Evolutionary conservation across 2,888 invertebrate genomes (phyloP), one percentile per base, ranked within the genome.

Genomic region (Colostygia pectinataria): DNA sequence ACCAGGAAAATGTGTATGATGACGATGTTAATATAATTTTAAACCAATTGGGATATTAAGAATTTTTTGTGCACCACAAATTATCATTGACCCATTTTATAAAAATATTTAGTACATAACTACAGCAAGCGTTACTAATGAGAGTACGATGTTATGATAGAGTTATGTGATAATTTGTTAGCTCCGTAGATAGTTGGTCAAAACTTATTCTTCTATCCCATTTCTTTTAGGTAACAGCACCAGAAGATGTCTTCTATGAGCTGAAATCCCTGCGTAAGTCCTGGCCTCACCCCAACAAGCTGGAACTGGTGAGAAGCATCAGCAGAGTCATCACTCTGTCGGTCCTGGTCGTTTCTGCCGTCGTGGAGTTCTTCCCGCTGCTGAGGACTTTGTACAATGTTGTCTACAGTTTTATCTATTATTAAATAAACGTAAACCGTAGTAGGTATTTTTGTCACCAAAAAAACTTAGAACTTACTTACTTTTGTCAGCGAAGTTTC

Each of bases 281-380:
- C 6, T 42, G 46, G 34, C 42, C 42, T 0, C 29, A 63, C 4
- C 53, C 65, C 14, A 59, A 60, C 50, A 68, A 59, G 36, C 13
- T 83, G 18, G 78, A 81, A 0, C 43, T 86, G 5, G 54, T 79
- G 0, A 60, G 87, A 0, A 82, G 71, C 2, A 38, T 82, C 14
- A 82, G 67, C 31, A 66, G 88, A 10, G 50, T 76, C 1, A 44
- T 74, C 7, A 74, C 83, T 0, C 47, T 88, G 0, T n/a, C 69
- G 0, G 71, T 74, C 0, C 53, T 87, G 0, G 55, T 81, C 0
- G 6, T 77, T 1, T 68, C 79, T 0, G 80, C 76, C 0, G 46
- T 71, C 0, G 38, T 80, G 0, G 88, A 89, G 47, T 80, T 86
- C 46, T 86, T 77, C 20, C 83, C 87, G 0, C 45, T 83, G 7